Percentiles rank a stretch among this genome's conserved stretches.
These are phyloP conservation scores for Sebastolobus altivelis DNA, from an alignment of 2,797 vertebrate species.

Conservation along the genomic window DNA sequence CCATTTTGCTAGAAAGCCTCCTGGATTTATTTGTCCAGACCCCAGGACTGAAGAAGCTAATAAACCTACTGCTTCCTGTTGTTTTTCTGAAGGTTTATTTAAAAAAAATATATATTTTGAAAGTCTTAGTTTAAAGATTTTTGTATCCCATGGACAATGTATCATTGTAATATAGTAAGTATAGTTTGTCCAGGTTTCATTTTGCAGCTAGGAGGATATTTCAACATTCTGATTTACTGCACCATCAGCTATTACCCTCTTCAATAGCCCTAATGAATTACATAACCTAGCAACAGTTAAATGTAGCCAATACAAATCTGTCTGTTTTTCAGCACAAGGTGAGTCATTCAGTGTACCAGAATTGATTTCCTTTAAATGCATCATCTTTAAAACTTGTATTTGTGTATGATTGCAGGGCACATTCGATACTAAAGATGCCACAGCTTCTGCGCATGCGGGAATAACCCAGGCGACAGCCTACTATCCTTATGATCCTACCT, in stretches of 20 bases:
- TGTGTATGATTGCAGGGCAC: conserved; percentile 89
- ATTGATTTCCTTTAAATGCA: not conserved
- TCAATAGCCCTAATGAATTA: not conserved
- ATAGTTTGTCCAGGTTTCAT: not conserved
- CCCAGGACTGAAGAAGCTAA: not conserved
- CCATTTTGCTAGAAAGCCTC: not conserved
- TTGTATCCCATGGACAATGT: not conserved
- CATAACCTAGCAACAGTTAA: not conserved
- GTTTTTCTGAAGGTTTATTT: not conserved
- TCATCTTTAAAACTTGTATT: conserved; percentile 27
- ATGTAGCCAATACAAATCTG: not conserved
- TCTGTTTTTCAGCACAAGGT: not conserved
- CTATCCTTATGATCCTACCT: conserved; percentile 94
- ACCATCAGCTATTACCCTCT: not conserved
- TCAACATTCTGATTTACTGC: not conserved
- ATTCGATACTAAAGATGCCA: conserved; percentile 94
- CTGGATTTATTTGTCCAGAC: not conserved
- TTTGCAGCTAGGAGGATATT: not conserved
- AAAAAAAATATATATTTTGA: not conserved
- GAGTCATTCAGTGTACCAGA: not conserved
- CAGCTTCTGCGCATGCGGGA: conserved; percentile 93
- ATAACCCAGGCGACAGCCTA: conserved; percentile 93
- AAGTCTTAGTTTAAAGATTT: not conserved
- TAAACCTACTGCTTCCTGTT: not conserved
- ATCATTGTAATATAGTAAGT: not conserved